phyloP scores from a whole-genome alignment of 2,113 vertebrate species.

The Alectura lathami region DNA sequence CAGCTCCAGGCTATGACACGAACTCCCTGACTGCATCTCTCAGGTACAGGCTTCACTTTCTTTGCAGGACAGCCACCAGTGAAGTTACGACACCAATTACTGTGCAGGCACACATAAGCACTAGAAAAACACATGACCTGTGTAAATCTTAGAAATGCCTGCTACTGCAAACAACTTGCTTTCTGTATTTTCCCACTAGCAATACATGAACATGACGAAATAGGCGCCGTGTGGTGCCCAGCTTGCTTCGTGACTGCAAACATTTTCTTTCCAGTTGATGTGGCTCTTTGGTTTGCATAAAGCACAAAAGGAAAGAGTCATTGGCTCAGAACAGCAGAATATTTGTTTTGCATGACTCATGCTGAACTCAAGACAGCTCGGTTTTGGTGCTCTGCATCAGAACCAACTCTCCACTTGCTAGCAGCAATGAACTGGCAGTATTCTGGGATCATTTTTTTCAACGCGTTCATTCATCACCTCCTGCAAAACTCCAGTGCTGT shows the following conservation, averaged over 20 bases:
- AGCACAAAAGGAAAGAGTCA: background rate
- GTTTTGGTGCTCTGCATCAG: background rate
- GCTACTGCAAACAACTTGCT: background rate
- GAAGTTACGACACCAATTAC: conserved; percentile 37
- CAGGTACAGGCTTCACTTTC: background rate
- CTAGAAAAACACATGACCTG: background rate
- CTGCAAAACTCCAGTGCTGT: background rate
- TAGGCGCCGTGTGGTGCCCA: background rate
- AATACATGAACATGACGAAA: conserved; percentile 6
- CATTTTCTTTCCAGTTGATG: background rate
- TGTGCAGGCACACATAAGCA: background rate
- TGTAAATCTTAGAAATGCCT: conserved; percentile 1
- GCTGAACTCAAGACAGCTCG: background rate
- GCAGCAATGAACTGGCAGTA: background rate
- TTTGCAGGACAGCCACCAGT: background rate
- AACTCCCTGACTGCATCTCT: background rate
- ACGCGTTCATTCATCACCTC: background rate
- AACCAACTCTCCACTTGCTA: background rate
- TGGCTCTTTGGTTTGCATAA: conserved; percentile 1
- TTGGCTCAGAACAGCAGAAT: background rate
- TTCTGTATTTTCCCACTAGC: background rate
- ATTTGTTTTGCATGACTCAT: background rate
- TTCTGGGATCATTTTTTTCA: background rate
- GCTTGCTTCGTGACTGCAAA: conserved; percentile 1
- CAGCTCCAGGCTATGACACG: background rate